Percentiles rank a stretch among this genome's conserved stretches.
Conservation (phyloP, 2,888 invertebrate species). For the Tolmerus cingulatus region DNA sequence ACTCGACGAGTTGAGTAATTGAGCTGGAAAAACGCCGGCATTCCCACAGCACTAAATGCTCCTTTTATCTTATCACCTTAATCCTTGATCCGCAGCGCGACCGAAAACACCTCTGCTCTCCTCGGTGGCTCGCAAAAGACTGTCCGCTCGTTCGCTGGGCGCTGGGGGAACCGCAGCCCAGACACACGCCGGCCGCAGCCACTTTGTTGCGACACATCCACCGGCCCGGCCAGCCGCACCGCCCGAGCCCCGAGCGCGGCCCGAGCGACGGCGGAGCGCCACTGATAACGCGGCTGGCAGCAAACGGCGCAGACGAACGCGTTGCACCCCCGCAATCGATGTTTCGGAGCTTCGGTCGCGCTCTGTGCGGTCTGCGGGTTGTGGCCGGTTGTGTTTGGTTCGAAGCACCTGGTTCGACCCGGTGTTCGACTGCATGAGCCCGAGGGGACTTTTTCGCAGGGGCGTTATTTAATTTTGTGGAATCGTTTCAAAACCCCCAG, state of each 20-base stretch:
- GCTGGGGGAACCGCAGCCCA: not conserved
- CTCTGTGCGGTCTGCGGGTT: not conserved
- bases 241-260: not conserved
- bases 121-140: not conserved
- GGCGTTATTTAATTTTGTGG: not conserved
- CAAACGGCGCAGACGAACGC: not conserved
- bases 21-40: not conserved
- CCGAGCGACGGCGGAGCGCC: not conserved
- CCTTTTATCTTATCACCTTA: not conserved
- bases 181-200: not conserved
- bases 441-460: not conserved
- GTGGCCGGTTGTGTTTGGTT: slow-evolving; percentile 14
- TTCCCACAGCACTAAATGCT: not conserved
- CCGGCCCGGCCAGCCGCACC: not conserved
- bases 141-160: not conserved
- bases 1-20: not conserved
- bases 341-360: not conserved
- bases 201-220: slow-evolving; percentile 11
- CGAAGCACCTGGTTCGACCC: not conserved
- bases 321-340: not conserved
- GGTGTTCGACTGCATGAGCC: not conserved
- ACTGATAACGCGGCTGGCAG: not conserved
- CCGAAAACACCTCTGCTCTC: not conserved
- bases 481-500: not conserved
- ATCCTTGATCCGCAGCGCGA: not conserved